Base-by-base conservation (phyloP, 2,888 invertebrate species). In the Galerucella calmariensis region DNA sequence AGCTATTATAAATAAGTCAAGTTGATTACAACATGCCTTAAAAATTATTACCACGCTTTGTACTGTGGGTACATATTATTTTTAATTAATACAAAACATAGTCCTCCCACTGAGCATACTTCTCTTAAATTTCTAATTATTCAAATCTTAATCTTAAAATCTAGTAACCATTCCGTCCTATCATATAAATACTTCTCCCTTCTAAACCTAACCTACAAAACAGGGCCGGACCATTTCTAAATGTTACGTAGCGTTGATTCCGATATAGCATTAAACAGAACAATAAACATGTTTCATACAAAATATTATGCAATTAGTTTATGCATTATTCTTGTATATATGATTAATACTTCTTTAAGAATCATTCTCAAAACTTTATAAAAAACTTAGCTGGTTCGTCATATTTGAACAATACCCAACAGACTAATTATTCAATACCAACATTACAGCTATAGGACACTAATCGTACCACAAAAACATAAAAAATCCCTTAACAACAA, bases 51-150 rank as follows among this genome's bases (percentile, higher is more conserved):
- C 62, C 61, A 35, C 14, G n/a, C 41, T 8, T 41, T 35, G 61
- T 61, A 41, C 41, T 35, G 14, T 62, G 16, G 62, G 62, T 62
- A 35, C 62, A 35, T 62, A 62, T 62, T 62, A 62, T 62, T 62
- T 62, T 62, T 62, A 62, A 62, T 62, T 62, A 62, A 62, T 62
- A 62, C 62, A 35, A 41, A 62, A 62, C 62, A 62, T 20, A 62
- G 62, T 62, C 62, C 62, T 62, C 62, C 62, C 62, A 62, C 62
- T 62, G 62, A 35, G 62, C 62, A 35, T 62, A 62, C 35, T 71
- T 56, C 65, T 65, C 65, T 84, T 82, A 83, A 84, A 84, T 84
- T 84, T 76, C 73, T 76, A 78, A 78, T 78, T 78, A 78, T 78
- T 78, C 72, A 72, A 75, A 67, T 75, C 72, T 67, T 72, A 75